Percentiles rank a stretch among this genome's conserved stretches.
phyloP scores from a whole-genome alignment of 2,113 vertebrate species.

The Lutjanus erythropterus region DNA sequence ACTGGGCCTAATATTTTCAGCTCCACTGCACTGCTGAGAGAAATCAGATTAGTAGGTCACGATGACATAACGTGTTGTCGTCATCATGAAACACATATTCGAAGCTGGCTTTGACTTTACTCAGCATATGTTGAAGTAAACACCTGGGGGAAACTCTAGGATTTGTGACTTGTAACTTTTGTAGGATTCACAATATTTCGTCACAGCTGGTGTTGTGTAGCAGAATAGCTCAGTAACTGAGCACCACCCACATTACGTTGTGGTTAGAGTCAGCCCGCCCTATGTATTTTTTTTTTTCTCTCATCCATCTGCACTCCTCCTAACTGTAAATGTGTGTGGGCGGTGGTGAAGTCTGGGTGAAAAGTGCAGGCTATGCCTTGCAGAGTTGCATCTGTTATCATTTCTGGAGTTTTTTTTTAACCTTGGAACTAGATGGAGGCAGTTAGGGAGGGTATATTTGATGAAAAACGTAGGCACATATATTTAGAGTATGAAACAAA shows the following conservation, averaged over 20 bases:
- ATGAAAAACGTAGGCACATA: background rate
- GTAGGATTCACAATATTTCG: conserved; percentile 1
- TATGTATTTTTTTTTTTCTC: background rate
- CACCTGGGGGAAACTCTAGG: background rate
- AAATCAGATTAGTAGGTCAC: conserved; percentile 80
- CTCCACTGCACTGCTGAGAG: conserved; percentile 50
- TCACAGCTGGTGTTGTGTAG: background rate
- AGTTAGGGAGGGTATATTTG: background rate
- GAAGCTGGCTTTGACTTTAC: conserved; percentile 15
- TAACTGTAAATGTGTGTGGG: conserved; percentile 59
- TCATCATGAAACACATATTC: conserved; percentile 41
- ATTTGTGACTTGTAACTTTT: background rate
- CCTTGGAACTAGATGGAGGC: background rate
- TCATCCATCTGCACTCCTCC: conserved; percentile 17
- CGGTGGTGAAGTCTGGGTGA: conserved; percentile 57
- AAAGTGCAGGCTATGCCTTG: conserved; percentile 53
- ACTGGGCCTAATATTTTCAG: conserved; percentile 48
- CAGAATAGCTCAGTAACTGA: background rate
- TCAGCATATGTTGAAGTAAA: background rate
- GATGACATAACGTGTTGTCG: conserved; percentile 67
- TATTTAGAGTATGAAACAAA: background rate
- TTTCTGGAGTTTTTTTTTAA: conserved; percentile 6
- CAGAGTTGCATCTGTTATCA: conserved; percentile 10
- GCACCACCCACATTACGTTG: conserved; percentile 7
- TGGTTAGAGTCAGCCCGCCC: conserved; percentile 7